Evolutionary conservation across 53 echinoderm and acorn worm genomes (phyloP).

Genomic region (Crossaster papposus): DNA sequence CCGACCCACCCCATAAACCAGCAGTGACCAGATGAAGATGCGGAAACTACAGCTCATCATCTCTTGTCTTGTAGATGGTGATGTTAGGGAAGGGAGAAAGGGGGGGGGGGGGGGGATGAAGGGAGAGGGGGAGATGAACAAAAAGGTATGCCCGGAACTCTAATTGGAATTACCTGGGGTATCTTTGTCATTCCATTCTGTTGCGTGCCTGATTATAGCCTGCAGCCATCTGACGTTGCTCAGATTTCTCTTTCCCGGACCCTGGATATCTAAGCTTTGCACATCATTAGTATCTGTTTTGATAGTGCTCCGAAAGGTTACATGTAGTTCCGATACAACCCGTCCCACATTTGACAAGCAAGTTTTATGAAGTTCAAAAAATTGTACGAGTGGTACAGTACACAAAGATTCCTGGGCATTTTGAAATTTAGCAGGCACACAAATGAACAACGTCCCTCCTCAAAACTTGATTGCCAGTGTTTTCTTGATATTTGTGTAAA

Average conservation of each 20-base stretch:
- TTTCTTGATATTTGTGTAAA: too few species aligned
- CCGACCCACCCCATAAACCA: not conserved
- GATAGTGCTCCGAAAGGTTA: too few species aligned
- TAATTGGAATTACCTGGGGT: conserved; percentile 30
- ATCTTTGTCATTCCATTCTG: conserved; percentile 12
- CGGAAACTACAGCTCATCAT: not conserved
- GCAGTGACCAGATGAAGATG: not conserved
- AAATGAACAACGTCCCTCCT: too few species aligned
- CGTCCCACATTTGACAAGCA: too few species aligned
- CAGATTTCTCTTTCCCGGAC: not conserved
- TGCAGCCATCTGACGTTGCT: not conserved
- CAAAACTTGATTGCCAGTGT: too few species aligned
- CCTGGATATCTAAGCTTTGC: not conserved
- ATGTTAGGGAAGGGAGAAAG: not conserved
- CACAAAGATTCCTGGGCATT: too few species aligned
- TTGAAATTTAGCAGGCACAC: too few species aligned
- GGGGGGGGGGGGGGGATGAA: not conserved
- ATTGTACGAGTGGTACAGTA: too few species aligned
- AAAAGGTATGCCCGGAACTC: conserved; percentile 33
- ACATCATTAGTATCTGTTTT: not conserved
- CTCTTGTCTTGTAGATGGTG: not conserved
- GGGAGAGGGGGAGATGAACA: not conserved
- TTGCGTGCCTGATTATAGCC: not conserved
- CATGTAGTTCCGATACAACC: too few species aligned
- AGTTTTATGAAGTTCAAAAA: too few species aligned